Base-by-base conservation (phyloP, 2,888 invertebrate species). In the Drosophila nr. fundita region DNA sequence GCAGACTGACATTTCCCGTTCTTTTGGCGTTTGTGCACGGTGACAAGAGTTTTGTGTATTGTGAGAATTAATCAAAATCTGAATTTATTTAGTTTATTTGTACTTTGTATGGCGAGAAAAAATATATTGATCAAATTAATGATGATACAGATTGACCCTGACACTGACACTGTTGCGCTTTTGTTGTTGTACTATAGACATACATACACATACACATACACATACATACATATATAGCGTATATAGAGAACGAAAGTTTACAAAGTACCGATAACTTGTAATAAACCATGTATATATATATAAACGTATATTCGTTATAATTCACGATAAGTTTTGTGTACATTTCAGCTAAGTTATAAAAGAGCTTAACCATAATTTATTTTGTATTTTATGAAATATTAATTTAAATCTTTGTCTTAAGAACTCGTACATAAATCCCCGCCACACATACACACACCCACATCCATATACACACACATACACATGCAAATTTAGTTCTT, bases 141-240 rank as follows among this genome's bases (percentile, higher is more conserved):
- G 24, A 45, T 55, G 63, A 61, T 71, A 78, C 57, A 45, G 61
- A 76, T 84, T 76, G 90, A 90, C 90, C 75, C 72, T 79, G 86
- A 73, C 88, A 85, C 75, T 87, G 88, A 89, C 88, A 88, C 76
- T 85, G 88, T 85, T 89, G 86, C 90, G 90, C 86, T 89, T 89
- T 85, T 85, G 86, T 85, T 85, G 88, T 85, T 85, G 90, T 85
- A 85, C 67, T 75, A 89, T 89, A 85, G 76, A 85, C 61, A 70
- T 71, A 81, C 62, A 64, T 42, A 36, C 29, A 45, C n/a, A 87
- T 52, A 71, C 38, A 67, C 30, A 87, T 75, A 89, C 63, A 77
- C 62, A 61, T 18, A 36, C 24, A 34, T 24, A 58, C 36, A 48
- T 53, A 61, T 48, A 63, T 66, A 80, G 59, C 63, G 50, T 61